phyloP scores from a whole-genome alignment of 2,888 invertebrate genomes.

The Agriopis leucophaearia region DNA sequence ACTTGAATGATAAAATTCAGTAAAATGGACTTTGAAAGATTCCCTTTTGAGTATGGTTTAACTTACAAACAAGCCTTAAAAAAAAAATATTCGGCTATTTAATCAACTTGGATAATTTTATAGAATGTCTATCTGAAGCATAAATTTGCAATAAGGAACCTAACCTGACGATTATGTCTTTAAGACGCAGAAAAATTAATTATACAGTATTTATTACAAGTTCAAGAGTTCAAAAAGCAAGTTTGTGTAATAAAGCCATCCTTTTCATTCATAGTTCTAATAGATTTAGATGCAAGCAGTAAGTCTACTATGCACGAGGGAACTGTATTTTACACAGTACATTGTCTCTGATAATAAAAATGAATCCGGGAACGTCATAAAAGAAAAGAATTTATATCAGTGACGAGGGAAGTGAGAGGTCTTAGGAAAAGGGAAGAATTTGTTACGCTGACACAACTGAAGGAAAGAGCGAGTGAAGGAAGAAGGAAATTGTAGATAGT shows the following conservation, averaged over 20 bases:
- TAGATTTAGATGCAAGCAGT: constrained; percentile 32
- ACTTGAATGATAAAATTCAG: constrained; percentile 69
- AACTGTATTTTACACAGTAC: constrained; percentile 30
- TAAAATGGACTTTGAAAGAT: constrained; percentile 68
- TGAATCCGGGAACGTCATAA: constrained; percentile 40
- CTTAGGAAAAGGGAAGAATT: constrained; percentile 32
- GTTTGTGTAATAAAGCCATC: constrained; percentile 29
- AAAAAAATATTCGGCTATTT: background rate
- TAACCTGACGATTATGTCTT: constrained; percentile 10
- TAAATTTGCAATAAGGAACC: constrained; percentile 15
- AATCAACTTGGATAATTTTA: constrained; percentile 10
- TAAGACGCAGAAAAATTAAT: no score
- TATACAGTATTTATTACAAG: no score
- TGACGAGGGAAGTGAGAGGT: constrained; percentile 34
- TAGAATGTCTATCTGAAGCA: constrained; percentile 6
- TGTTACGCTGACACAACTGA: constrained; percentile 30
- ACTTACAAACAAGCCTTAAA: constrained; percentile 29
- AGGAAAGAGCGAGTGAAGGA: constrained; percentile 17
- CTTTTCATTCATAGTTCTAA: constrained; percentile 22
- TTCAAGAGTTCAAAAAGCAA: no score
- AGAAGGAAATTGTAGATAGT: constrained; percentile 42
- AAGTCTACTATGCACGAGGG: constrained; percentile 26
- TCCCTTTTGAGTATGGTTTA: constrained; percentile 53
- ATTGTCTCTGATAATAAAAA: constrained; percentile 36
- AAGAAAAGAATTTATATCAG: constrained; percentile 38